Base-by-base conservation (phyloP, 2,113 vertebrate species). In the Balaeniceps rex region DNA sequence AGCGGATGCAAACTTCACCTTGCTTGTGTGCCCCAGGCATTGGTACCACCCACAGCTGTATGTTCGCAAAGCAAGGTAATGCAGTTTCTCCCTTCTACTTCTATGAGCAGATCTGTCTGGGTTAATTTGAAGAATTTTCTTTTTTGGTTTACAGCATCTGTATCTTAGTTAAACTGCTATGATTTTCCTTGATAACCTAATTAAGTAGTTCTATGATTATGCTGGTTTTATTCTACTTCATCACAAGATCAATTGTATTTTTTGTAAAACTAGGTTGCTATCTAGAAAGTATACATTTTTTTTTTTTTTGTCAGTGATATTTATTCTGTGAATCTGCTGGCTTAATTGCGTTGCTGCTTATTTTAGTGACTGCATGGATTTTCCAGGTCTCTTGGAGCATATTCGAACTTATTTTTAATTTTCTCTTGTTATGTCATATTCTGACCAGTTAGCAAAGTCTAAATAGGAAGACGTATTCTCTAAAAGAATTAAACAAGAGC, bases 61-160 rank as follows among this genome's bases (percentile, higher is more conserved):
- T 1, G 29, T 99, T 75, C 99, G 99, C 34, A 96, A 75, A 47
- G 99, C 99, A 79, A 99, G 99, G 99, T 99, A 97, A 70, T 4
- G 7, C 68, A 23, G 19, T n/a, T 72, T 63, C 33, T 61, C 10
- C 4, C 17, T 46, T 31, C 49, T 44, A 3, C 17, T 46, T 31
- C 49, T 44, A 3, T n/a, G 16, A 29, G 33, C 28, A 28, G 8
- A 11, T 31, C 54, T 68, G 5, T 8, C 25, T 33, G 54, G n/a
- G 33, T 55, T 19, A 26, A 14, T 11, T 5, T 3, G 47, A 8
- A 69, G 23, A 47, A 11, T 29, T 42, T 38, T 15, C 17, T 34
- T 24, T 33, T 70, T 52, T 55, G 14, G 9, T 47, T 33, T 75
- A 36, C 22, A 70, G 17, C 23, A 29, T 21, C 26, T 8, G 14